Conservation (phyloP, 2,113 vertebrate species). For the Elaphurus davidianus region DNA sequence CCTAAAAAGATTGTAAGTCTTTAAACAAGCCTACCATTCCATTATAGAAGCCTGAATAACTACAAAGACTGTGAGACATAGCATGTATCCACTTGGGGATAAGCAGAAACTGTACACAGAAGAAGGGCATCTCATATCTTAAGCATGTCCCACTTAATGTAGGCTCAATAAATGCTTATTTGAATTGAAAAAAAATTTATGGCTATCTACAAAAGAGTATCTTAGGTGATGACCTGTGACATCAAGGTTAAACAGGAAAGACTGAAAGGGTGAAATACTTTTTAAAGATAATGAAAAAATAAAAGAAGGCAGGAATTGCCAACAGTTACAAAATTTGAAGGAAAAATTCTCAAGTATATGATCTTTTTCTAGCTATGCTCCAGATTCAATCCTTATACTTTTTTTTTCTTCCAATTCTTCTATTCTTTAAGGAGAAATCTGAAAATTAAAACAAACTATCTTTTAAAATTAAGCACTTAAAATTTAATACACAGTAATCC, state of each 20-base stretch:
- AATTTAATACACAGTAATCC: background rate
- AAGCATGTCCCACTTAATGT: background rate
- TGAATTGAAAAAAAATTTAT: background rate
- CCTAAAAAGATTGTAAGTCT: background rate
- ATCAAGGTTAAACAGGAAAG: background rate
- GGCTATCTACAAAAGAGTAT: background rate
- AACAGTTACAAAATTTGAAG: background rate
- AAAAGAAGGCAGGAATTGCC: background rate
- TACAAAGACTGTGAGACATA: background rate
- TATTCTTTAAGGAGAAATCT: background rate
- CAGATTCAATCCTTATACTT: background rate
- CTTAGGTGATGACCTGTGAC: background rate
- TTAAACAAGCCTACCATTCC: background rate
- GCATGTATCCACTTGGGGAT: background rate
- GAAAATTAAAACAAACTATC: slow-evolving; percentile 17
- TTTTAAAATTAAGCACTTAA: slow-evolving; percentile 41
- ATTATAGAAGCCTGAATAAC: background rate
- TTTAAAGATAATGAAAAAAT: background rate
- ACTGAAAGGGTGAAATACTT: background rate
- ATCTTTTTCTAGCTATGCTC: slow-evolving; percentile 5
- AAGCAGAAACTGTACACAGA: background rate
- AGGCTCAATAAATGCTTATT: background rate
- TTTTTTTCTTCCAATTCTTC: background rate
- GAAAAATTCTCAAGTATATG: background rate
- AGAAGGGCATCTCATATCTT: background rate